Conservation (phyloP, 1,140 invertebrate species). For the Drosophila bocqueti region DNA sequence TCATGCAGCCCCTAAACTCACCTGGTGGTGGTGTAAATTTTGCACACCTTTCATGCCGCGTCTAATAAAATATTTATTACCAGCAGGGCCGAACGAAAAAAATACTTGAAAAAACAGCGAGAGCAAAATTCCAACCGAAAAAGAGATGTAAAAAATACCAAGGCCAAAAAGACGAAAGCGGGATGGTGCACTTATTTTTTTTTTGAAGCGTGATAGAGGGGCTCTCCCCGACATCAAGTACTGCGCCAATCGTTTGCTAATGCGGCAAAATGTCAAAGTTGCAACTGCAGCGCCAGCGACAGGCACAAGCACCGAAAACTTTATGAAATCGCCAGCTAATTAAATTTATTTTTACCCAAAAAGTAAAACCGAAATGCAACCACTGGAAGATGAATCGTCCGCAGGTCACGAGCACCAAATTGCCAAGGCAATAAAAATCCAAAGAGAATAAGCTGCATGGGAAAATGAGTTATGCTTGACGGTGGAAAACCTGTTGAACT, state of each 20-base stretch:
- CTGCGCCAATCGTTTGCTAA: slow-evolving; percentile 57
- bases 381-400: slow-evolving; percentile 59
- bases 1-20: slow-evolving; percentile 32
- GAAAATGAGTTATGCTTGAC: slow-evolving; percentile 65
- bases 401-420: slow-evolving; percentile 61
- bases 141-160: slow-evolving; percentile 23
- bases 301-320: slow-evolving; percentile 7
- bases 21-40: slow-evolving; percentile 52
- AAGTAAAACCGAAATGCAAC: slow-evolving; percentile 34
- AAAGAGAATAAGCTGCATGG: slow-evolving; percentile 35
- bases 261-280: slow-evolving; percentile 74
- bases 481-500: slow-evolving; percentile 49
- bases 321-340: slow-evolving; percentile 69
- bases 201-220: slow-evolving; percentile 1
- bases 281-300: slow-evolving; percentile 34
- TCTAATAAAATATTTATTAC: slow-evolving; percentile 78
- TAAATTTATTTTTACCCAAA: slow-evolving; percentile 68
- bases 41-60: slow-evolving; percentile 57
- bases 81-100: slow-evolving; percentile 18
- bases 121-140: slow-evolving; percentile 19
- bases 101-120: slow-evolving; percentile 27
- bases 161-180: slow-evolving; percentile 5
- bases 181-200: not conserved
- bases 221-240: slow-evolving; percentile 50
- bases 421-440: slow-evolving; percentile 36